Evolutionary conservation across 2,797 vertebrate genomes (phyloP), one percentile per base, ranked within the genome.

Genomic region (Protonibea diacanthus): DNA sequence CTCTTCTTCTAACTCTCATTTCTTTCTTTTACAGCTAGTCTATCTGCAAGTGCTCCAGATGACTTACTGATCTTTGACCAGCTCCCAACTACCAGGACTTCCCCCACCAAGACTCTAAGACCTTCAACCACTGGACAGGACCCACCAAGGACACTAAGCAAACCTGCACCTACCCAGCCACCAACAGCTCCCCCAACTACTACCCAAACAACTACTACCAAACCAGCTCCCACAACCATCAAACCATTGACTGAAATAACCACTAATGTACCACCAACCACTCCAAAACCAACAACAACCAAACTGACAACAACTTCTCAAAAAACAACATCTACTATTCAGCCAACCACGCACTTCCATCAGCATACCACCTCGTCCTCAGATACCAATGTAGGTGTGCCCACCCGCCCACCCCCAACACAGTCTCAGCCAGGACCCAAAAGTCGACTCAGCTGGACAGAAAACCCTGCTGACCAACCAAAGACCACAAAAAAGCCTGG

Each of bases 391-490:
- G 38, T 48, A 27, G 49, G 2, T 21, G 57, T 60, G 11, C 25
- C 80, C 3, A 21, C 23, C 18, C 45, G 18, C 27, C 73, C 38
- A 1, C 23, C 76, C 55, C 61, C 80, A 0, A 63, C 44, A 27
- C 10, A 5, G 4, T 33, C 75, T 64, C 78, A 33, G 4, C 62
- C 21, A 6, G 82, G 33, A 68, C 14, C 76, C 11, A 93, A 18
- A 74, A 91, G 80, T 74, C 89, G 87, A 27, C 85, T 95, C 53
- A 93, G 81, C 83, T 95, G 94, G 94, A 94, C 94, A 0, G 94
- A 95, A 86, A 93, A 79, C 70, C 85, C 91, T 0, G 74, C 80
- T 13, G 90, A 93, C 80, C 86, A 83, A 55, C 90, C 83, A 7
- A 82, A 81, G 60, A 63, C 86, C 49, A 92, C 91, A 21, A 95